A percentile compares a stretch with the other conserved stretches of the same genome.
These are phyloP conservation scores for Lasioglossum figueresi DNA, from an alignment of 2,888 invertebrate genomes.

Conservation along the genomic window DNA sequence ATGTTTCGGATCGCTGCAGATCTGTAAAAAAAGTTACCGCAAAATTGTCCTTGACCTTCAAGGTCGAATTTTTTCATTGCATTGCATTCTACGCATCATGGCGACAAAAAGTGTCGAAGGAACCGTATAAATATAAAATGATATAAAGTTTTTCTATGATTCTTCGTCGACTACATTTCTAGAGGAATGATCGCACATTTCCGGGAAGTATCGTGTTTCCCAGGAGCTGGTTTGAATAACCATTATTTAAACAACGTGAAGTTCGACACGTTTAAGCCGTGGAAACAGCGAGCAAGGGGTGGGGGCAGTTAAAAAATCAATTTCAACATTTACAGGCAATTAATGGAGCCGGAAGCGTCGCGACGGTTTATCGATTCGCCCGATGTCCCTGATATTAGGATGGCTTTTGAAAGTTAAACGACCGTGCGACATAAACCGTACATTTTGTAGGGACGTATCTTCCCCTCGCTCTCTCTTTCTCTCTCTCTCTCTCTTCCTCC, in stretches of 20 bases:
- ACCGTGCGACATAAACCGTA: slow-evolving; percentile 42
- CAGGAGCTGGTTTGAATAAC: not conserved
- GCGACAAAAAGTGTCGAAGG: too few relatives aligned
- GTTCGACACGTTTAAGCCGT: not conserved
- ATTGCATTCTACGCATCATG: too few relatives aligned
- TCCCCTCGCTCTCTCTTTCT: not conserved
- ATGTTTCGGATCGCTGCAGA: not conserved
- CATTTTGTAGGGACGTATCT: slow-evolving; percentile 20
- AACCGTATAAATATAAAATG: not conserved
- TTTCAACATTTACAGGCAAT: slow-evolving; percentile 58
- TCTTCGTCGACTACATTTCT: not conserved
- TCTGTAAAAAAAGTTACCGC: too few relatives aligned
- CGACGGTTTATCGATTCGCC: slow-evolving; percentile 53
- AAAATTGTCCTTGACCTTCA: too few relatives aligned
- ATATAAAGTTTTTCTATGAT: not conserved
- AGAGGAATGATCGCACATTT: not conserved
- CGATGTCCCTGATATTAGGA: slow-evolving; percentile 52
- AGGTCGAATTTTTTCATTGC: too few relatives aligned
- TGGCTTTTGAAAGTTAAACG: slow-evolving; percentile 57
- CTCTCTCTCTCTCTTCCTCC: not conserved
- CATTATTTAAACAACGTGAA: not conserved
- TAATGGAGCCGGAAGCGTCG: slow-evolving; percentile 39
- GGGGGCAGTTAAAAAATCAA: slow-evolving; percentile 52
- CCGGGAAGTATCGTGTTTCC: not conserved
- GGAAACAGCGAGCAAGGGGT: not conserved